These are phyloP conservation scores for Bombyx mandarina DNA, from an alignment of 1,140 invertebrate genomes.

Conservation along the genomic window DNA sequence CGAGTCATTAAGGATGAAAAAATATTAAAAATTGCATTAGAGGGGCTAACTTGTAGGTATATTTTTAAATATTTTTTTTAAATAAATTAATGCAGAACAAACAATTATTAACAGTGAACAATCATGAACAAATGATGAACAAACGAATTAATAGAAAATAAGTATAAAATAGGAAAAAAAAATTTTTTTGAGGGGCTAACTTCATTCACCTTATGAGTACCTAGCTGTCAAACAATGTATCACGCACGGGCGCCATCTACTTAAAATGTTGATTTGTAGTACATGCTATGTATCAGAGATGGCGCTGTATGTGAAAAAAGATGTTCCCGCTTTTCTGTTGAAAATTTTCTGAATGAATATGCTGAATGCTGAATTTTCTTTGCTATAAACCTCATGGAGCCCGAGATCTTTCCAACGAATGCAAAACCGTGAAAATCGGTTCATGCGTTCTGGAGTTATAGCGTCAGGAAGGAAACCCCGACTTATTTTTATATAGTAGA, in stretches of 20 bases:
- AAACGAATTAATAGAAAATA: too few relatives aligned
- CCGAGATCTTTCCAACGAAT: slow-evolving; percentile 15
- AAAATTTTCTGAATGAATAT: slow-evolving; percentile 4
- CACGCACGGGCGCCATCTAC: too few relatives aligned
- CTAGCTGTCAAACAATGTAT: slow-evolving; percentile 14
- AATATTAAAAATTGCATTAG: too few relatives aligned
- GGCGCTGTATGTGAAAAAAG: slow-evolving; percentile 12
- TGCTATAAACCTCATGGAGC: slow-evolving; percentile 10
- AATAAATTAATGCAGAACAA: not conserved
- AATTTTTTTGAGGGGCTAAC: too few relatives aligned
- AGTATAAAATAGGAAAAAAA: too few relatives aligned
- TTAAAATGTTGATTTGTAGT: too few relatives aligned
- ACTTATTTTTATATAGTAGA: slow-evolving; percentile 7
- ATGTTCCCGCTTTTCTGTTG: slow-evolving; percentile 8
- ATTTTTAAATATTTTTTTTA: too few relatives aligned
- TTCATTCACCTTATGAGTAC: slow-evolving; percentile 5
- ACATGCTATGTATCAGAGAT: not conserved
- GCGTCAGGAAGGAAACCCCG: slow-evolving; percentile 7
- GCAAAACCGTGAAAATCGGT: slow-evolving; percentile 16
- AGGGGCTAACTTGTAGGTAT: too few relatives aligned
- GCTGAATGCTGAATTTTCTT: slow-evolving; percentile 3
- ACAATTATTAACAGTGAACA: too few relatives aligned
- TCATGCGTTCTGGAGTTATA: slow-evolving; percentile 14
- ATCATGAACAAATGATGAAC: too few relatives aligned
- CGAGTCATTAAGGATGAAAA: too few relatives aligned